Evolutionary conservation across 1,140 invertebrate genomes (phyloP), one percentile per base, ranked within the genome.

Genomic region (Ylistrum balloti): DNA sequence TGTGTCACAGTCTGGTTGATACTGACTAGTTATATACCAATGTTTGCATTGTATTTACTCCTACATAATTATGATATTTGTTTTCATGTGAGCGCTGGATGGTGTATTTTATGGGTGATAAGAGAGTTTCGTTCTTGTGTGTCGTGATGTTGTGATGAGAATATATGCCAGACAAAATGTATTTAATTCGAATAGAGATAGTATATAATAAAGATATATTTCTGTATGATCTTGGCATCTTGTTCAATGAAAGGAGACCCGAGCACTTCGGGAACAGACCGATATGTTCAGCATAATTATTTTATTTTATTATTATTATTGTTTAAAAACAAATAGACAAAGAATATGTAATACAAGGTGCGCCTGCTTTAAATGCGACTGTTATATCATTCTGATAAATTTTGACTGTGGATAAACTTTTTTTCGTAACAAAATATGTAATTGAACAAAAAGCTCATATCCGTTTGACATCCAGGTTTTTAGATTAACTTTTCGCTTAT

Each of bases 121-220:
- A 22, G 56, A 74, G 56, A 74, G 56, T 74, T 74, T 74, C 5
- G 56, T 74, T 74, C 56, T 28, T 74, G 28, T 74, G 56, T 74
- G 56, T 74, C 56, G 56, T 74, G 22, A 22, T 74, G n/a, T 74
- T 74, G 56, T 74, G 56, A 74, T 74, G 56, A 74, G 56, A 74
- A 74, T 74, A 74, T 28, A 17, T 74, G 56, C 56, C 56, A n/a
- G 56, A 74, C 28, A 74, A n/a, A 74, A 74, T 74, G 56, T 74
- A 74, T 74, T 74, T 74, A 74, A 74, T 74, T 74, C n/a, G 56
- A 74, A 74, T n/a, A 74, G 28, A 74, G 5, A 74, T 74, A 74
- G 22, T 74, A 74, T 74, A 74, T 74, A 74, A 74, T 74, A 74
- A n/a, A 74, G n/a, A 74, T 74, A 74, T 74, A 74, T 74, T 74